These are phyloP conservation scores for Phortica okadai DNA, from an alignment of 2,888 invertebrate species.

Conservation along the genomic window DNA sequence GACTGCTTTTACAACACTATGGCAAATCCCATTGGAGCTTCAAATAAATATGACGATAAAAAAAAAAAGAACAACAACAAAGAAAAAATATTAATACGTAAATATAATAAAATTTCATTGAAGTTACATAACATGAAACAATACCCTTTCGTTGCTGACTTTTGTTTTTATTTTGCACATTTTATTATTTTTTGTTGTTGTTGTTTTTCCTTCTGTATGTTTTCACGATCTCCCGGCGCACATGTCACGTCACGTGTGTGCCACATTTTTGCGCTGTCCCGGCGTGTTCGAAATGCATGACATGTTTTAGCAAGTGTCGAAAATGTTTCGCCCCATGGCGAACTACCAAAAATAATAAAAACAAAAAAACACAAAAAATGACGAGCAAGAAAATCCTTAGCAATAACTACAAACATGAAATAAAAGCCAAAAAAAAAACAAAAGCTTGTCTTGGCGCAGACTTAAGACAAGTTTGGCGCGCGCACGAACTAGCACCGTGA, in stretches of 20 bases:
- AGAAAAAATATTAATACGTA: constrained; percentile 14
- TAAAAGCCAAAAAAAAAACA: background rate
- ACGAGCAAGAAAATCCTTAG: constrained; percentile 6
- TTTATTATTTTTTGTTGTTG: background rate
- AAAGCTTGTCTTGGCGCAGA: background rate
- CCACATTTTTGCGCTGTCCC: constrained; percentile 35
- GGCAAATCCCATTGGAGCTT: background rate
- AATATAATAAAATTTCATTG: constrained; percentile 28
- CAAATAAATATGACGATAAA: background rate
- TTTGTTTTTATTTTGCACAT: background rate
- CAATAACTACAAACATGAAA: constrained; percentile 16
- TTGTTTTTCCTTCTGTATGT: background rate
- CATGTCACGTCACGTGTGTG: constrained; percentile 48
- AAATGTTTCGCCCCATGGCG: constrained; percentile 48
- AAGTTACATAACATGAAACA: constrained; percentile 29
- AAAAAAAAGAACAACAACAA: background rate
- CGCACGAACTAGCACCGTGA: constrained; percentile 10
- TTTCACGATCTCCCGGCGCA: constrained; percentile 12
- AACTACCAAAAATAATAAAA: background rate
- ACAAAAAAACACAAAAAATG: background rate
- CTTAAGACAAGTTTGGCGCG: constrained; percentile 25
- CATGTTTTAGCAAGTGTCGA: constrained; percentile 62
- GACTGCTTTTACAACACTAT: background rate
- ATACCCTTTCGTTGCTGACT: background rate
- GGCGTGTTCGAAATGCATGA: constrained; percentile 51